phyloP scores from a whole-genome alignment of 1,140 invertebrate genomes.

The Lepidurus packardi region DNA sequence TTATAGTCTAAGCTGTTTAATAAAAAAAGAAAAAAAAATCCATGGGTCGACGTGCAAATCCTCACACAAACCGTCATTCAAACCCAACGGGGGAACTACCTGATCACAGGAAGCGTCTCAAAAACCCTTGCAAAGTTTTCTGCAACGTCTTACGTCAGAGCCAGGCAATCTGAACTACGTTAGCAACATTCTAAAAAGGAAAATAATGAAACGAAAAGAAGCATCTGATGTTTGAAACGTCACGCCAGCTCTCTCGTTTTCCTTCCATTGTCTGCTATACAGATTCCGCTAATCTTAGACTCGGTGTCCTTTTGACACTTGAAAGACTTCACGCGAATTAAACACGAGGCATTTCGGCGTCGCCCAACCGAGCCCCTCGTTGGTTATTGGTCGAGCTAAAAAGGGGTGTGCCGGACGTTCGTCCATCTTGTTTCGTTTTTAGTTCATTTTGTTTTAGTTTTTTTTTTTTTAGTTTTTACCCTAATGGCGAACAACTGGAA shows the following conservation, averaged over 20 bases:
- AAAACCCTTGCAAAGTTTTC: neutral
- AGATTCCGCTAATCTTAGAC: neutral
- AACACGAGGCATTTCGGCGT: neutral
- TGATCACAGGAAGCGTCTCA: neutral
- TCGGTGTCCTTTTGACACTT: neutral
- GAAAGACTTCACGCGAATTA: neutral
- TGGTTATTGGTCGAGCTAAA: neutral
- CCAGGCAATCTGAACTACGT: neutral
- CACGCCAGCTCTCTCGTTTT: neutral
- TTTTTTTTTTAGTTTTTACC: no score
- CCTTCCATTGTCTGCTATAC: neutral
- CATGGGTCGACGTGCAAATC: neutral
- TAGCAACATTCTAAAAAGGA: neutral
- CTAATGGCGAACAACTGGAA: no score
- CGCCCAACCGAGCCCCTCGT: neutral
- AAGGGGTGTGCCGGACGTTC: neutral
- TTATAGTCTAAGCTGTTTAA: neutral
- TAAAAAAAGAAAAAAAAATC: neutral
- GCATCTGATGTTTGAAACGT: neutral
- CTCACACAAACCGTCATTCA: neutral
- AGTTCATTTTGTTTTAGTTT: no score
- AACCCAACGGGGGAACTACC: neutral
- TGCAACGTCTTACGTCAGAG: neutral
- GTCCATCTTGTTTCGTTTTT: no score
- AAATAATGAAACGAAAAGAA: no score